Conservation (phyloP, 2,797 vertebrate species). For the Sebastes vulpes region DNA sequence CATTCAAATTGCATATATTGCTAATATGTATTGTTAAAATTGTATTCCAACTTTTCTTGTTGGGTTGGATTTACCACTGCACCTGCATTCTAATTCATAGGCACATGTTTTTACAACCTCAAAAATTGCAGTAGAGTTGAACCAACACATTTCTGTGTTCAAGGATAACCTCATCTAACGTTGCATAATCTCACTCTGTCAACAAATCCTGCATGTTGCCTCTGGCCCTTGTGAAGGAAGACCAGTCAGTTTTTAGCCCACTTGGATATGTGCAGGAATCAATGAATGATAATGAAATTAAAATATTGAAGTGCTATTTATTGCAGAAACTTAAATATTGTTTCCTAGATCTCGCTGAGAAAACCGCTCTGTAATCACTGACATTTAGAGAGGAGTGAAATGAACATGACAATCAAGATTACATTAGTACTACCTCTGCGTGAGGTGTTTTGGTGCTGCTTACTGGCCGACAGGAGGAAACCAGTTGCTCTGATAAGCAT, state of each 20-base stretch:
- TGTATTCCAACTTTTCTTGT: neutral
- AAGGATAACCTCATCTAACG: slow-evolving; percentile 52
- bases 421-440: neutral
- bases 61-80: neutral
- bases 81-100: neutral
- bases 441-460: neutral
- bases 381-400: neutral
- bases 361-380: neutral
- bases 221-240: neutral
- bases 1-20: neutral
- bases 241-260: neutral
- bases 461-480: neutral
- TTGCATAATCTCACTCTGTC: slow-evolving; percentile 51
- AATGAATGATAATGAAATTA: neutral
- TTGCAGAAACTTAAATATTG: neutral
- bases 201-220: slow-evolving; percentile 36
- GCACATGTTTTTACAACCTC: neutral
- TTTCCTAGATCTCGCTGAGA: neutral
- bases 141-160: slow-evolving; percentile 33
- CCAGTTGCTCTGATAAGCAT: neutral
- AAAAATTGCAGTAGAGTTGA: neutral
- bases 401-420: neutral
- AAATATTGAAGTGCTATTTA: neutral
- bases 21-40: neutral
- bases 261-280: neutral